Conservation (phyloP, 1,140 invertebrate species). For the Ceratosolen solmsi region DNA sequence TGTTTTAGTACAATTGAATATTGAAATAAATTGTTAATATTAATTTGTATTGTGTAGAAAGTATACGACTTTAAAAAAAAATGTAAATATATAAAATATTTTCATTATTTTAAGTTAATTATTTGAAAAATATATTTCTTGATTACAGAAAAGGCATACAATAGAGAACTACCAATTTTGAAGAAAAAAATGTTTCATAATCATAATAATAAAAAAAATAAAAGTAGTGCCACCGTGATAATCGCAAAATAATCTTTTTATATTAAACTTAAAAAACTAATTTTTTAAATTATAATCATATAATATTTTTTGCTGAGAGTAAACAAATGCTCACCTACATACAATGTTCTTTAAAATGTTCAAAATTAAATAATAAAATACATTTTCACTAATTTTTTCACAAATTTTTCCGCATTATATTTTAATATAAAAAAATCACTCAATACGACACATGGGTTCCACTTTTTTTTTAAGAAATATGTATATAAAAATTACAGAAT, state of each 20-base stretch:
- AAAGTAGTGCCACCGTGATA: conserved; percentile 40
- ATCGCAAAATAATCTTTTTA: conserved; percentile 45
- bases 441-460: too few relatives aligned
- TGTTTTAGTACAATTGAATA: conserved; percentile 25
- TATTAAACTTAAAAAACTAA: conserved; percentile 32
- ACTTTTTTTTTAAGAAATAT: too few relatives aligned
- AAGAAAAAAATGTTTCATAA: conserved; percentile 42
- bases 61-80: conserved; percentile 23
- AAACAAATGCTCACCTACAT: conserved; percentile 26
- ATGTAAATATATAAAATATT: conserved; percentile 45
- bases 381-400: conserved; percentile 54
- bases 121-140: conserved; percentile 54
- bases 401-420: conserved; percentile 31
- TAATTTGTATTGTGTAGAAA: conserved; percentile 42
- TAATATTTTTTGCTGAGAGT: conserved; percentile 31
- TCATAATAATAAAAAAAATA: conserved; percentile 5
- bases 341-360: conserved; percentile 45
- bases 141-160: neutral
- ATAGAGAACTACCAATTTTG: conserved; percentile 36
- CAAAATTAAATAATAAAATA: conserved; percentile 51
- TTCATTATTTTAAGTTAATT: conserved; percentile 41
- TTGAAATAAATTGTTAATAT: conserved; percentile 43
- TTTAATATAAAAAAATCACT: too few relatives aligned
- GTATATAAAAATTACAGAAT: too few relatives aligned
- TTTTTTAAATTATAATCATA: conserved; percentile 42